A percentile compares a stretch with the other conserved stretches of the same genome.
phyloP scores from a whole-genome alignment of 2,888 invertebrate species.

The Acleris sparsana region DNA sequence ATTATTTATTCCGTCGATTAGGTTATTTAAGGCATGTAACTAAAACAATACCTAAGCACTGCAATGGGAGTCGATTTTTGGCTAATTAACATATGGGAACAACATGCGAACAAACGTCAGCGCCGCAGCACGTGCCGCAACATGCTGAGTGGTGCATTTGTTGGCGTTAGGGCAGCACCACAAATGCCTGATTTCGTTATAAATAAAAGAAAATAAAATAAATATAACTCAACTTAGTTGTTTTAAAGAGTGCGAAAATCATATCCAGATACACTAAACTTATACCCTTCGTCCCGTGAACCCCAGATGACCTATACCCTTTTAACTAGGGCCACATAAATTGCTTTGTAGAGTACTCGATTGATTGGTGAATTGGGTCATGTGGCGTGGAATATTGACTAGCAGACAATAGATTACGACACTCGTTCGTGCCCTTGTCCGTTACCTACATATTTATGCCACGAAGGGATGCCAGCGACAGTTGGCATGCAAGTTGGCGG shows the following conservation, averaged over 20 bases:
- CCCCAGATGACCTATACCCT: background rate
- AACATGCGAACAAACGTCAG: too few relatives aligned
- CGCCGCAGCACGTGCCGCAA: too few relatives aligned
- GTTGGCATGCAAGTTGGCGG: constrained; percentile 70
- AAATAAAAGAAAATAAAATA: too few relatives aligned
- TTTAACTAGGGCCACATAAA: background rate
- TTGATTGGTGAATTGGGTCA: background rate
- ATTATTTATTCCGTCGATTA: too few relatives aligned
- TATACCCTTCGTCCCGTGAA: background rate
- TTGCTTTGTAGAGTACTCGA: background rate
- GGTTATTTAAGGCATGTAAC: too few relatives aligned
- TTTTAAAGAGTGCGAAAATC: background rate
- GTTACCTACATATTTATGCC: constrained; percentile 58
- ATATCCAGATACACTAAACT: background rate
- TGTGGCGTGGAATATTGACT: constrained; percentile 15
- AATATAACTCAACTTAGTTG: too few relatives aligned
- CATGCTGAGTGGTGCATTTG: too few relatives aligned
- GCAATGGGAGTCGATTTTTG: too few relatives aligned
- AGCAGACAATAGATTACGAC: constrained; percentile 45
- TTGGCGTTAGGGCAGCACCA: too few relatives aligned
- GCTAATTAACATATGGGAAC: too few relatives aligned
- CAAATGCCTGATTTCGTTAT: too few relatives aligned
- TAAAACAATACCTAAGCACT: too few relatives aligned
- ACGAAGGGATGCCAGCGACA: constrained; percentile 66
- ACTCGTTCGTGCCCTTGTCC: constrained; percentile 60